phyloP scores from a whole-genome alignment of 2,888 invertebrate species.

The Didymodactylos carnosus region DNA sequence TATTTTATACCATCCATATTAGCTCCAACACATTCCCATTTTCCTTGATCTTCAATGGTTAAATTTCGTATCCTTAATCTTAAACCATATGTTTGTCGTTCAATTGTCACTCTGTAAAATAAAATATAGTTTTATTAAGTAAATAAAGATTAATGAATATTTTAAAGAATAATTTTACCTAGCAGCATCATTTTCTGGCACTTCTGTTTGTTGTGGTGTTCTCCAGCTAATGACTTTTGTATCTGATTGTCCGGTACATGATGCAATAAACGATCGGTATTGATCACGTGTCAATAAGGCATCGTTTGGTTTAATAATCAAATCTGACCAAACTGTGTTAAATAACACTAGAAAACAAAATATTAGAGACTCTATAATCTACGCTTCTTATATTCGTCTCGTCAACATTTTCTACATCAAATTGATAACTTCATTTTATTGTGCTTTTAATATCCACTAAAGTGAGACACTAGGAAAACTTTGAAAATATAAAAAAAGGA shows the following conservation, averaged over 20 bases:
- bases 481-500: too few species aligned
- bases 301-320: not conserved
- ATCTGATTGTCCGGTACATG: not conserved
- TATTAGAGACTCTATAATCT: too few species aligned
- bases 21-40: not conserved
- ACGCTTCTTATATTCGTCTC: too few species aligned
- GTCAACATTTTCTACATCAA: too few species aligned
- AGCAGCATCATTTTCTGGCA: not conserved
- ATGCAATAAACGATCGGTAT: not conserved
- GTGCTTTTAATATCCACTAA: too few species aligned
- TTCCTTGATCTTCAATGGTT: not conserved
- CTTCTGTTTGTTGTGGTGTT: not conserved
- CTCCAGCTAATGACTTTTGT: not conserved
- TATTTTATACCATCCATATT: not conserved
- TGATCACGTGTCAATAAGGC: not conserved
- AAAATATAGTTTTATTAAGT: too few species aligned
- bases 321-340: too few species aligned
- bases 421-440: too few species aligned
- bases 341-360: too few species aligned
- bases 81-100: not conserved
- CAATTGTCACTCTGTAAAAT: not conserved
- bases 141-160: not conserved
- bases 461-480: too few species aligned
- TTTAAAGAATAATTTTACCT: not conserved
- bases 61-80: not conserved